Percentiles rank a stretch among this genome's conserved stretches.
phyloP scores from a whole-genome alignment of 2,888 invertebrate species.

The Pristionchus mayeri region DNA sequence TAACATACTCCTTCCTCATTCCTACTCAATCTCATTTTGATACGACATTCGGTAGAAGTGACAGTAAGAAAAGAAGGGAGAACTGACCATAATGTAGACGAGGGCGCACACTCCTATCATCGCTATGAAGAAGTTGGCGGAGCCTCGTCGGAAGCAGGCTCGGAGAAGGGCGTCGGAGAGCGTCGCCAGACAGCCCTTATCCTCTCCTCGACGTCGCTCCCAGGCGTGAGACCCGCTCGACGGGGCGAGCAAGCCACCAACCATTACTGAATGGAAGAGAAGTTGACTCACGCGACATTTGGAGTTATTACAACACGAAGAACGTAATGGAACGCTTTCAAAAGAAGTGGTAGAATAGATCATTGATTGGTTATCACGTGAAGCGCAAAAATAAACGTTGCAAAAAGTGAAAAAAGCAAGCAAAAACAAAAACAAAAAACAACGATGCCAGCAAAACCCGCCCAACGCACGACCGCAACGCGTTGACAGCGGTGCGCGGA shows the following conservation, averaged over 20 bases:
- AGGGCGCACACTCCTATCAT: constrained; percentile 34
- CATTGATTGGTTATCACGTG: too few relatives aligned
- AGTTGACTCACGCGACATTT: too few relatives aligned
- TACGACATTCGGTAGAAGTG: too few relatives aligned
- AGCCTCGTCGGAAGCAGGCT: constrained; percentile 24
- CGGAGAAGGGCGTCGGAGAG: constrained; percentile 26
- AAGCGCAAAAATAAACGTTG: too few relatives aligned
- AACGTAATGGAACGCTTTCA: too few relatives aligned
- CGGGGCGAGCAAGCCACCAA: constrained; percentile 21
- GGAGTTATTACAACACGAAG: too few relatives aligned
- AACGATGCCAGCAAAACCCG: background rate
- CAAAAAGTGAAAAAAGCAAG: too few relatives aligned
- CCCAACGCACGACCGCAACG: background rate
- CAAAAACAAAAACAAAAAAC: background rate
- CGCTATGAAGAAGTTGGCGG: constrained; percentile 49
- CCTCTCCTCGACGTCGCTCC: background rate
- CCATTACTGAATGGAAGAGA: constrained; percentile 33
- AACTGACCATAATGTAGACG: constrained; percentile 29
- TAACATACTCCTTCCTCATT: too few relatives aligned
- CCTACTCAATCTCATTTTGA: too few relatives aligned
- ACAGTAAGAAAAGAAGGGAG: too few relatives aligned
- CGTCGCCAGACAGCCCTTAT: background rate
- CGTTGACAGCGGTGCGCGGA: background rate
- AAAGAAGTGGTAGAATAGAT: too few relatives aligned
- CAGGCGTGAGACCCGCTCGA: background rate